phyloP scores from a whole-genome alignment of 2,888 invertebrate species.

The Apodemia hepburni region DNA sequence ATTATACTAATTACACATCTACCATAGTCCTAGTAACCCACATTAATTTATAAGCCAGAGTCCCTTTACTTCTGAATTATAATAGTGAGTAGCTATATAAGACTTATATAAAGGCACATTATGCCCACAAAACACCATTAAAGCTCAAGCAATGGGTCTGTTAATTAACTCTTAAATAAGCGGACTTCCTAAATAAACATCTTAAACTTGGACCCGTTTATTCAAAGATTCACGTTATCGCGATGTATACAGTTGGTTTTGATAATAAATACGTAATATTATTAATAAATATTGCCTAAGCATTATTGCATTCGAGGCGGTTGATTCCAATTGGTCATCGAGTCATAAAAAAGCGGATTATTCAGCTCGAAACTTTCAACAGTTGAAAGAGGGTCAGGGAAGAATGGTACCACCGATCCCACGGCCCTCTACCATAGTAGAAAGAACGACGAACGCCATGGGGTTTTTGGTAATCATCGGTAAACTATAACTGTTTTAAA shows the following conservation, averaged over 20 bases:
- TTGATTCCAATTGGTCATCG: too few relatives aligned
- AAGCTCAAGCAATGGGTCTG: slow-evolving; percentile 3
- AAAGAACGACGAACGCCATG: too few relatives aligned
- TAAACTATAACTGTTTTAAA: too few relatives aligned
- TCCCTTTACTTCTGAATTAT: background rate
- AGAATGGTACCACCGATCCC: too few relatives aligned
- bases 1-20: slow-evolving; percentile 1
- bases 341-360: too few relatives aligned
- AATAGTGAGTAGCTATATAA: slow-evolving; percentile 1
- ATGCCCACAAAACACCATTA: slow-evolving; percentile 12
- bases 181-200: slow-evolving; percentile 14
- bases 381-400: too few relatives aligned
- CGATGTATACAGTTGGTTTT: background rate
- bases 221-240: slow-evolving; percentile 5
- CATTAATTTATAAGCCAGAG: background rate
- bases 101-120: slow-evolving; percentile 7
- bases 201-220: slow-evolving; percentile 2
- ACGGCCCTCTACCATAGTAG: too few relatives aligned
- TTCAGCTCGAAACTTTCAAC: too few relatives aligned
- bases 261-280: background rate
- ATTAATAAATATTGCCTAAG: background rate
- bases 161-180: slow-evolving; percentile 8
- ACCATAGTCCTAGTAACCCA: background rate
- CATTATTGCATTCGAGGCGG: too few relatives aligned
- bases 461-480: too few relatives aligned